Evolutionary conservation across 1,140 invertebrate species (phyloP), one percentile per base, ranked within the genome.

Genomic region (Drosophila nikananu): DNA sequence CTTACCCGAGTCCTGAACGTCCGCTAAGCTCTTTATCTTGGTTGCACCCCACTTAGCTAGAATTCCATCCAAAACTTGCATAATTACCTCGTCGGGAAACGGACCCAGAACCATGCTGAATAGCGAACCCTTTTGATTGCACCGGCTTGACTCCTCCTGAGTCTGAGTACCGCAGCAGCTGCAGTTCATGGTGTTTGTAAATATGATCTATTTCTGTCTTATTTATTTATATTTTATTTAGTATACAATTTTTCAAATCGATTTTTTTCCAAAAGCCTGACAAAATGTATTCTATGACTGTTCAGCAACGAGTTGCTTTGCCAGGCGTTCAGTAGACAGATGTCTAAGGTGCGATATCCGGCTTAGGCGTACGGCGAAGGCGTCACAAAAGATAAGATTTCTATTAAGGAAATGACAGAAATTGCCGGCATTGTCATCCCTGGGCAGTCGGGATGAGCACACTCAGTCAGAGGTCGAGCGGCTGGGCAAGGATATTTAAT

Each of bases 301-400:
- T 21, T 41, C 1, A 37, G 54, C 30, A n/a, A n/a, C 13, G 25
- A 51, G 39, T 13, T 77, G 73, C 54, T 66, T 4, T 19, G 42
- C 42, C 35, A 17, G 30, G 25, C 42, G n/a, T 32, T 35, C 32
- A 37, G 17, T 57, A 13, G 66, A 49, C 86, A 87, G 89, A 91
- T 91, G 87, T 91, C 87, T 91, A 91, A 91, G 87, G 87, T 91
- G 87, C 61, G 87, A 91, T 91, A 91, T 87, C 83, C 86, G 87
- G 83, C 80, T 87, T 87, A 87, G 63, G 54, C 77, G 41, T 62
- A 59, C 54, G 65, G 52, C 76, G 52, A 74, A 67, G 68, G 87
- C 73, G 61, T 71, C 74, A 70, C 80, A 91, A 90, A 87, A 91
- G 87, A 91, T 91, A 91, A 91, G 89, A 91, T 86, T 91, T 91